phyloP scores from a whole-genome alignment of 2,888 invertebrate genomes.

The Spatulosminthurus flaviceps region DNA sequence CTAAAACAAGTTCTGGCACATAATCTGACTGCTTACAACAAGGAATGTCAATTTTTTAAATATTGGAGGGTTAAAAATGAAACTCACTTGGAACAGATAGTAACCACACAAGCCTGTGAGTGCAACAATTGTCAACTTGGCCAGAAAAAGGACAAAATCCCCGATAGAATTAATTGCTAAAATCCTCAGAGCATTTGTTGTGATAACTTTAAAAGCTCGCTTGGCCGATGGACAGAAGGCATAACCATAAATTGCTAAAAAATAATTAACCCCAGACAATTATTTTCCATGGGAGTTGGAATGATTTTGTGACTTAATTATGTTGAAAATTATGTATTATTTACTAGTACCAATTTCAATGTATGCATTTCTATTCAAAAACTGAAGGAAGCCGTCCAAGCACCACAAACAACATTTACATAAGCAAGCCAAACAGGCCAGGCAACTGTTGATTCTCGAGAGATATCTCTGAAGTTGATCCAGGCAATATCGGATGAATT shows the following conservation, averaged over 20 bases:
- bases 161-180: slow-evolving; percentile 78
- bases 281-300: too few relatives aligned
- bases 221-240: slow-evolving; percentile 73
- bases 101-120: slow-evolving; percentile 73
- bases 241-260: slow-evolving; percentile 76
- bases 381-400: slow-evolving; percentile 75
- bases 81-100: slow-evolving; percentile 65
- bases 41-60: background rate
- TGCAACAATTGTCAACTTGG: slow-evolving; percentile 74
- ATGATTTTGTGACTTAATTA: too few relatives aligned
- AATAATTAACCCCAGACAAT: too few relatives aligned
- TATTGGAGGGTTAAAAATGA: background rate
- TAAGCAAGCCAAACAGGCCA: slow-evolving; percentile 69
- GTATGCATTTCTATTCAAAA: slow-evolving; percentile 76
- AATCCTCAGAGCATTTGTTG: slow-evolving; percentile 74
- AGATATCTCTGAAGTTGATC: slow-evolving; percentile 67
- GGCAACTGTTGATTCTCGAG: slow-evolving; percentile 68
- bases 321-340: too few relatives aligned
- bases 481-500: slow-evolving; percentile 72
- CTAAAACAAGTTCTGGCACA: too few relatives aligned
- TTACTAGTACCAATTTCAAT: slow-evolving; percentile 76
- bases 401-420: slow-evolving; percentile 75
- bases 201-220: slow-evolving; percentile 72
- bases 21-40: too few relatives aligned
- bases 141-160: slow-evolving; percentile 76